Conservation (phyloP, 2,113 vertebrate species). For the Calypte anna region DNA sequence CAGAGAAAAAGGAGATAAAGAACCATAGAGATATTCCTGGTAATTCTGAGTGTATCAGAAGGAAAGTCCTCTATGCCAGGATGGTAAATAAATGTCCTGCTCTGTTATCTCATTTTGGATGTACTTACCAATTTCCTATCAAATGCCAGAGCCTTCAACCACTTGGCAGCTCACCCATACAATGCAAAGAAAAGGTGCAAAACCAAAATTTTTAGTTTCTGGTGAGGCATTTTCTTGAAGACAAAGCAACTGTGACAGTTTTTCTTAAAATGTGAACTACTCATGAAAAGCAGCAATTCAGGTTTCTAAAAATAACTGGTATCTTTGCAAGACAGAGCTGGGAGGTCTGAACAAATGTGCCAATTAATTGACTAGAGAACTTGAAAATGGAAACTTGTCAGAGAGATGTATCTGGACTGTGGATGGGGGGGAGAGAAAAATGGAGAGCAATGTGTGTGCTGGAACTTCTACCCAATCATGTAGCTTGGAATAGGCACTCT, state of each 20-base stretch:
- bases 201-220: background rate
- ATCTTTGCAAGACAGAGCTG: background rate
- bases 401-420: background rate
- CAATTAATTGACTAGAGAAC: constrained; percentile 37
- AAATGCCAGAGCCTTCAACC: background rate
- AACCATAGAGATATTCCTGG: background rate
- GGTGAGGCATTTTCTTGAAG: background rate
- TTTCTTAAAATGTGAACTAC: background rate
- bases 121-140: background rate
- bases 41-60: background rate
- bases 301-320: constrained; percentile 18
- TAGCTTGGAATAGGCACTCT: background rate
- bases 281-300: background rate
- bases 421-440: background rate
- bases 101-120: background rate
- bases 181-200: background rate
- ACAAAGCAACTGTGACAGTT: background rate
- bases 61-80: background rate
- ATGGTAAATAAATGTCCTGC: background rate
- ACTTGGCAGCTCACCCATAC: background rate
- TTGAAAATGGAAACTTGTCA: constrained; percentile 41
- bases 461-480: background rate
- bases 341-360: constrained; percentile 8
- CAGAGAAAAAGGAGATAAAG: background rate
- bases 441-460: background rate